A percentile compares a stretch with the other conserved stretches of the same genome.
Conservation (phyloP, 37 sponge, comb jelly and placozoan species). For the Haliclona indistincta region DNA sequence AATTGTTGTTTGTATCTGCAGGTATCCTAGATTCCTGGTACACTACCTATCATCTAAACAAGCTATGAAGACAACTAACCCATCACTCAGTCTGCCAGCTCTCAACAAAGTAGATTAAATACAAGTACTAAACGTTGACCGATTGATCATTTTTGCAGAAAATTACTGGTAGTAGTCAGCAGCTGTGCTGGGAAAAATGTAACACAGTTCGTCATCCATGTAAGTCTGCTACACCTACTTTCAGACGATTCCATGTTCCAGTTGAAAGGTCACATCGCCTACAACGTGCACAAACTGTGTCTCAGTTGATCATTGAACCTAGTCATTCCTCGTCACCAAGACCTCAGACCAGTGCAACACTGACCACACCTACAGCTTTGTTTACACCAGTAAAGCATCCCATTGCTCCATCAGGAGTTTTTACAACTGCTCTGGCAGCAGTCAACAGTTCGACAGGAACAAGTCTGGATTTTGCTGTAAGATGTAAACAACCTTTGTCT, state of each 20-base stretch:
- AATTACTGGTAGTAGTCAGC: too few species aligned
- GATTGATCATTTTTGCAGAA: background rate
- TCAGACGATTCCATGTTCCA: background rate
- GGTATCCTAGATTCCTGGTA: background rate
- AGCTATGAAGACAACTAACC: too few species aligned
- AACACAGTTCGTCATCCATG: background rate
- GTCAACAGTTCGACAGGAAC: background rate
- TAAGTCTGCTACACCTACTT: background rate
- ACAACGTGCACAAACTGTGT: background rate
- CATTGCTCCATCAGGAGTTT: background rate
- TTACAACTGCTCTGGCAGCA: background rate
- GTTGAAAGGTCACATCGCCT: background rate
- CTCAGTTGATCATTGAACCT: too few species aligned
- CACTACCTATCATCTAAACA: too few species aligned
- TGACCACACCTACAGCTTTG: too few species aligned
- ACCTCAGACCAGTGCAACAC: too few species aligned
- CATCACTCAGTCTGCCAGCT: background rate
- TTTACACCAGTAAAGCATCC: too few species aligned
- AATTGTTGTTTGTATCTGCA: background rate
- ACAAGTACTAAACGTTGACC: too few species aligned
- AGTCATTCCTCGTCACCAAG: too few species aligned
- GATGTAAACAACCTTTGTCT: too few species aligned
- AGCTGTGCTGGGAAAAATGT: background rate
- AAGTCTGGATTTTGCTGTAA: too few species aligned
- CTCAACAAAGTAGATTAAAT: too few species aligned